Base-by-base conservation (phyloP, 2,797 vertebrate species). In the Argya squamiceps region DNA sequence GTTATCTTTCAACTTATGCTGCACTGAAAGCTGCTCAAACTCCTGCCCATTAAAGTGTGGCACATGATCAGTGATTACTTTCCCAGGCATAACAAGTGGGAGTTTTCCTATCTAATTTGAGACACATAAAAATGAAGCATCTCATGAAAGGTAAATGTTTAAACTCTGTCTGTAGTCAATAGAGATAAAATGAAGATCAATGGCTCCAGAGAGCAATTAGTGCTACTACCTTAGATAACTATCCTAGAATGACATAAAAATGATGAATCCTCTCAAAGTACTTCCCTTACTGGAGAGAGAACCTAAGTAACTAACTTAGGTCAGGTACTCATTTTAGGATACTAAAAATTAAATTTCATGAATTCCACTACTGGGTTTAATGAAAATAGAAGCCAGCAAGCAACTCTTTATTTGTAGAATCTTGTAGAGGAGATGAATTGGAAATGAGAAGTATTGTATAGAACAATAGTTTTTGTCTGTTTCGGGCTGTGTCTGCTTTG, bases 161-260 rank as follows among this genome's bases (percentile, higher is more conserved):
- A 93, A 82, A 71, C 53, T 83, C 49, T 74, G 36, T 76, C 81
- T 93, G 82, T 86, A 78, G 79, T 88, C 89, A 94, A 84, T 56
- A 89, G 52, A 91, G 78, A 80, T 58, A 91, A 93, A 96, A 93
- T 76, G 58, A 96, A 95, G 92, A 95, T 84, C 84, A 91, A 93
- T 88, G 91, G 39, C 83, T 96, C 52, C 58, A 90, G 92, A 92
- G 93, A 90, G 69, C 58, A 94, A 93, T 95, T 95, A 95, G 79
- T 81, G 92, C 58, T 93, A 70, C 75, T 80, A 47, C 56, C 69
- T 95, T 90, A 91, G 73, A 39, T 78, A 86, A 84, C 84, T 88
- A 55, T 68, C 39, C 37, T 83, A 55, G 58, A 88, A 80, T 62
- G 39, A 84, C 53, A 77, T 30, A 69, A 75, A 95, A 92, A 96